Evolutionary conservation across 1,140 invertebrate genomes (phyloP).

Genomic region (Neelides sp.): DNA sequence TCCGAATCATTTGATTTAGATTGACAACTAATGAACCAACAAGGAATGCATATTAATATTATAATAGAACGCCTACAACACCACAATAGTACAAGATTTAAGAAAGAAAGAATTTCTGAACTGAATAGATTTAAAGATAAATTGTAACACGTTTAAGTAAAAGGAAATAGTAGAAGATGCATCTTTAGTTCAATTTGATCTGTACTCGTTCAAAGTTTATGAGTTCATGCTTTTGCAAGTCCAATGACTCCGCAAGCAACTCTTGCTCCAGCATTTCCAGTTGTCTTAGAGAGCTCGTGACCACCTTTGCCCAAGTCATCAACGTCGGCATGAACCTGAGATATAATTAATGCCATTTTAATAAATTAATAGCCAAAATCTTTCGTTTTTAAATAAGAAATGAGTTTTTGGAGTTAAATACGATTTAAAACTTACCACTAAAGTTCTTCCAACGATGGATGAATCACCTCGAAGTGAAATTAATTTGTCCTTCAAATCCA

Average conservation of each 20-base stretch:
- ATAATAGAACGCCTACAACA: no score
- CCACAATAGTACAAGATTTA: not conserved
- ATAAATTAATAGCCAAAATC: not conserved
- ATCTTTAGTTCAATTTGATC: not conserved
- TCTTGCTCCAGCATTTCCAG: constrained; percentile 91
- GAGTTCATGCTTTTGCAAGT: constrained; percentile 46
- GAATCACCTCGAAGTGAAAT: constrained; percentile 61
- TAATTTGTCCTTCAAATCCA: constrained; percentile 59
- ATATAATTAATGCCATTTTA: constrained; percentile 10
- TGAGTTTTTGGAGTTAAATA: not conserved
- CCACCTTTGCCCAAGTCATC: constrained; percentile 92
- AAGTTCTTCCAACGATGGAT: constrained; percentile 73
- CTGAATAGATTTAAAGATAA: not conserved
- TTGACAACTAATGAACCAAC: no score
- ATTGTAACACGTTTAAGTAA: not conserved
- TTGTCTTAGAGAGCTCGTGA: constrained; percentile 84
- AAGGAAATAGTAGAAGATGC: not conserved
- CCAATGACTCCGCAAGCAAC: constrained; percentile 97
- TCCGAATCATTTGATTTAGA: no score
- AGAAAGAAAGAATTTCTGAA: not conserved
- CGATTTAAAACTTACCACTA: constrained; percentile 51
- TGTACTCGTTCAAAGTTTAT: constrained; percentile 1
- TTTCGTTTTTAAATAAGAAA: not conserved
- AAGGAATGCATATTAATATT: no score
- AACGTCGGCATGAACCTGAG: constrained; percentile 68